Percentiles rank a stretch among this genome's conserved stretches.
These are phyloP conservation scores for Sinhomidia bicolor DNA, from an alignment of 2,888 invertebrate species.

Conservation along the genomic window DNA sequence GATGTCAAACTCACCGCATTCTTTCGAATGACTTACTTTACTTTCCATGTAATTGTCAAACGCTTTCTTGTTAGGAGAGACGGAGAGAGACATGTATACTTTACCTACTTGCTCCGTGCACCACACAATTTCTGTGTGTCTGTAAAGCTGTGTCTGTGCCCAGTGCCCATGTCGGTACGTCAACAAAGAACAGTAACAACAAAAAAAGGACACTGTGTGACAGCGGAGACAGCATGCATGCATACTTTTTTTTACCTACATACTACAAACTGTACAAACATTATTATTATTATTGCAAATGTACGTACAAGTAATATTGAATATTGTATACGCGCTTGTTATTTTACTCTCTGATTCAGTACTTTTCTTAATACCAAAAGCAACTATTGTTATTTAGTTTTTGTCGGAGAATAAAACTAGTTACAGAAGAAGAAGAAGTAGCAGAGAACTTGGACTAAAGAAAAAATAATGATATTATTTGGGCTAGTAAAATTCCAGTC, in stretches of 20 bases:
- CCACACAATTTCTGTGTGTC: too few relatives aligned
- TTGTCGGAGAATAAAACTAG: too few relatives aligned
- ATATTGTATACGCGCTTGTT: too few relatives aligned
- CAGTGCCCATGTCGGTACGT: neutral
- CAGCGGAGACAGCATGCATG: neutral
- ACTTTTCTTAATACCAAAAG: neutral
- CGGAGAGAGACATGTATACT: too few relatives aligned
- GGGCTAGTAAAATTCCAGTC: slow-evolving; percentile 56
- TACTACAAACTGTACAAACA: too few relatives aligned
- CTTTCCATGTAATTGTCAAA: neutral
- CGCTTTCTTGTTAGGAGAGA: neutral
- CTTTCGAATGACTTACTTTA: neutral
- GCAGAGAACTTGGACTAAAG: slow-evolving; percentile 9
- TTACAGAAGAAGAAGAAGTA: slow-evolving; percentile 24
- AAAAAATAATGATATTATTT: slow-evolving; percentile 29
- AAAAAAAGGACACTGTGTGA: neutral
- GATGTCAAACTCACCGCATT: neutral
- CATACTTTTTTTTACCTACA: neutral
- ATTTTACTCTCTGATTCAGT: neutral
- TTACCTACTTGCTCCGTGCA: too few relatives aligned
- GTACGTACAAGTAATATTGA: neutral
- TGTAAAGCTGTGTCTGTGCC: too few relatives aligned
- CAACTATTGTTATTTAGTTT: neutral
- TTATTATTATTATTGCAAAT: too few relatives aligned
- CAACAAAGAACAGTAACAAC: neutral